Percentiles rank a stretch among this genome's conserved stretches.
Conservation (phyloP, 2,113 vertebrate species). For the Calyptomena viridis region DNA sequence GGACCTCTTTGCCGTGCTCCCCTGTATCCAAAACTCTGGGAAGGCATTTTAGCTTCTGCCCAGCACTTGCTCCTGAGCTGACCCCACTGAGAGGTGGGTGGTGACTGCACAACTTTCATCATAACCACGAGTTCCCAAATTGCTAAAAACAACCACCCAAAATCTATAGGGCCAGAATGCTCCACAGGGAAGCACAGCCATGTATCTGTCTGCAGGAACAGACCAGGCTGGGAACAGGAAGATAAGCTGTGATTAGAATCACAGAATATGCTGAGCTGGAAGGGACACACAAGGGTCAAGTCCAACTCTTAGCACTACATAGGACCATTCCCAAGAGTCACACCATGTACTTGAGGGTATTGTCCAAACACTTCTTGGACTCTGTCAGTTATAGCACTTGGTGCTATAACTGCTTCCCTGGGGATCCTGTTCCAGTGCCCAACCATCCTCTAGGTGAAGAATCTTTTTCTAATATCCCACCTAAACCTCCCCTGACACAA, state of each 20-base stretch:
- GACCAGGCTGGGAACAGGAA: not conserved
- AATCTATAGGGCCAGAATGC: not conserved
- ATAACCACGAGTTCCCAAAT: not conserved
- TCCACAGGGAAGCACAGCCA: not conserved
- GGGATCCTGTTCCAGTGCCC: not conserved
- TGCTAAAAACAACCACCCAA: not conserved
- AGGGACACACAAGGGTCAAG: not conserved
- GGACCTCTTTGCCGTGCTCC: not conserved
- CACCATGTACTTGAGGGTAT: not conserved
- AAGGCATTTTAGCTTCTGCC: not conserved
- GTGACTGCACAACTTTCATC: not conserved
- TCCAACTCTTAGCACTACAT: not conserved
- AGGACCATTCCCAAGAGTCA: not conserved
- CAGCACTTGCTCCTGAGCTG: not conserved
- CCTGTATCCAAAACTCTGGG: not conserved
- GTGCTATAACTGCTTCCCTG: not conserved
- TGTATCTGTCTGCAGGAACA: not conserved
- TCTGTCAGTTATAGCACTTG: not conserved
- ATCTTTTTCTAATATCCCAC: not conserved
- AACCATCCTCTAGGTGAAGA: not conserved
- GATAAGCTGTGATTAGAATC: not conserved
- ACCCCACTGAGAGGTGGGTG: not conserved
- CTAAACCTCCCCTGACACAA: not conserved
- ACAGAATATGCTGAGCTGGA: not conserved
- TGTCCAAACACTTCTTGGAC: not conserved